Evolutionary conservation across 2,888 invertebrate genomes (phyloP), one percentile per base, ranked within the genome.

Genomic region (Pharmacophagus antenor): DNA sequence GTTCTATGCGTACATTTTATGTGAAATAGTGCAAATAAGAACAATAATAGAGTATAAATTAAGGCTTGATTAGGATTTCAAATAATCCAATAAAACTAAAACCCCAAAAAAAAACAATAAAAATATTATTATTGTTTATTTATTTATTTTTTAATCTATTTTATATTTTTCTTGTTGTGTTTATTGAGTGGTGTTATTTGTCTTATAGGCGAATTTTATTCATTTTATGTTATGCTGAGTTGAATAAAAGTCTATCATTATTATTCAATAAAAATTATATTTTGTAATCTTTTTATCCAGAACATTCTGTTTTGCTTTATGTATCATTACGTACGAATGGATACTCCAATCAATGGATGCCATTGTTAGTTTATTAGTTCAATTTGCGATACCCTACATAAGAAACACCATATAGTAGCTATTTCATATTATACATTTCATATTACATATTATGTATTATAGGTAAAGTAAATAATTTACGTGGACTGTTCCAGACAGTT

Each of bases 361-460:
- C 42, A 17, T 53, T 53, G 53, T 25, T 42, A 53, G n/a, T 42
- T 50, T 22, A 49, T 49, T 62, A 46, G 53, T 56, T 23, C 42
- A 50, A 50, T 50, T 50, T 50, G 31, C 31, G 50, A 31, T 50
- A 27, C 18, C 12, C 42, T n/a, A 17, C 42, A 31, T 31, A 15
- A 31, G 31, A 31, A 12, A 31, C 15, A 31, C 31, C 31, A 31
- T 31, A 12, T 10, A 31, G 2, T 15, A 31, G 10, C 31, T 31
- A 12, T 31, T 10, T 31, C 31, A 15, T 15, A 15, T 31, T 10
- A 15, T 10, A 1, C 15, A 10, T 31, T 3, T 31, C 15, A 31
- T 3, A 31, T 31, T 31, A 31, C 15, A 10, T 31, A 1, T 31
- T 31, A 15, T 10, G 15, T 0, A 31, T 2, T 31, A 31, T 10